Percentiles rank a stretch among this genome's conserved stretches.
These are phyloP conservation scores for Psittacus erithacus DNA, from an alignment of 2,113 vertebrate genomes.

Conservation along the genomic window DNA sequence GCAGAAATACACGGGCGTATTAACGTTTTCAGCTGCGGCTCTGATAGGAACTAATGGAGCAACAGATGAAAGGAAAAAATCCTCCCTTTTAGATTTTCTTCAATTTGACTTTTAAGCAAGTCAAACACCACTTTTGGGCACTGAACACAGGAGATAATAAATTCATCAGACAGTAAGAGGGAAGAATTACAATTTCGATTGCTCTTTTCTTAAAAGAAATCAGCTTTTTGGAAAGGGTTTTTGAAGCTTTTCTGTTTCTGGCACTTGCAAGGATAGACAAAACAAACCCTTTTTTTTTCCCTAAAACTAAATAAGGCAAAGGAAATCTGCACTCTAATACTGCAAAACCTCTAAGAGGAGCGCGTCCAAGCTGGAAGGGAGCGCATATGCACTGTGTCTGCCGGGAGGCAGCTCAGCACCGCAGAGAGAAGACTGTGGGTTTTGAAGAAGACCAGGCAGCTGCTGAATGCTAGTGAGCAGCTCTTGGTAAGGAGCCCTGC, in stretches of 20 bases:
- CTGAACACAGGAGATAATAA: background rate
- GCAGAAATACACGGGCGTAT: conserved; percentile 37
- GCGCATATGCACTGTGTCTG: background rate
- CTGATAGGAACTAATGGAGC: conserved; percentile 34
- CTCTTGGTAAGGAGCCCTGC: background rate
- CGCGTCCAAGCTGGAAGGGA: background rate
- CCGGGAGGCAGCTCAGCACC: background rate
- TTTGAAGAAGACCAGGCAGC: background rate
- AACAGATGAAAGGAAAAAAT: background rate
- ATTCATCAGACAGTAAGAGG: background rate
- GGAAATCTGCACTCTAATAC: conserved; percentile 10
- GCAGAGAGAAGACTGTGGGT: background rate
- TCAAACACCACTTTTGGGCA: background rate
- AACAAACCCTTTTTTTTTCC: background rate
- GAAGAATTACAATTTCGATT: background rate
- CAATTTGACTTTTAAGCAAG: background rate
- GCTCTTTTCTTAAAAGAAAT: conserved; percentile 2
- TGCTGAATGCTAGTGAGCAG: fast-evolving
- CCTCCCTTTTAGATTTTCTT: background rate
- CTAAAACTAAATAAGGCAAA: conserved; percentile 56
- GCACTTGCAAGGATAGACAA: conserved; percentile 33
- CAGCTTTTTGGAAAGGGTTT: background rate
- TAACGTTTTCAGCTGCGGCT: background rate
- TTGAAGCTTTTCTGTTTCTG: background rate
- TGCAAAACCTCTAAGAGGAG: conserved; percentile 7